Evolutionary conservation across 2,797 vertebrate genomes (phyloP).

Genomic region (Staurois parvus): DNA sequence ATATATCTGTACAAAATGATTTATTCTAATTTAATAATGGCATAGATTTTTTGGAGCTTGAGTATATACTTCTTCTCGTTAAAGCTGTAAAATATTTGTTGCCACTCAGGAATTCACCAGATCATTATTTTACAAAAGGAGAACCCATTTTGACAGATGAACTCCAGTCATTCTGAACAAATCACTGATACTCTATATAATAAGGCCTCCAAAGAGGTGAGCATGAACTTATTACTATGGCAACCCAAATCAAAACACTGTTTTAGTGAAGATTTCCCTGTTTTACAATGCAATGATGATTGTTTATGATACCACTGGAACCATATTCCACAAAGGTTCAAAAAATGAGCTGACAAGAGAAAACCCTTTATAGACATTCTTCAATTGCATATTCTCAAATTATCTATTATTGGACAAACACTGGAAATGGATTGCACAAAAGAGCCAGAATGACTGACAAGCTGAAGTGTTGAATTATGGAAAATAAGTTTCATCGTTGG

Average conservation of each 20-base stretch:
- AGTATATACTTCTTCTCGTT: constrained; percentile 81
- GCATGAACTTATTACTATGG: constrained; percentile 93
- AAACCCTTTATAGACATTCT: constrained; percentile 84
- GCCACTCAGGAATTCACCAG: constrained; percentile 89
- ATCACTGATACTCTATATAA: constrained; percentile 95
- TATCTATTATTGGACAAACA: constrained; percentile 81
- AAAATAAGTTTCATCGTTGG: constrained; percentile 59
- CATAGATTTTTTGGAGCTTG: constrained; percentile 83
- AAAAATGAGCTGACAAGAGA: constrained; percentile 85
- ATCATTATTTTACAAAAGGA: constrained; percentile 99
- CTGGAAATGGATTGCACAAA: constrained; percentile 74
- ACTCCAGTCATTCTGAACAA: constrained; percentile 90
- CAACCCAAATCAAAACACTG: constrained; percentile 93
- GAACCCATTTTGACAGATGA: constrained; percentile 99
- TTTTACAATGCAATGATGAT: constrained; percentile 96
- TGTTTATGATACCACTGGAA: constrained; percentile 92
- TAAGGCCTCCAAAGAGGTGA: constrained; percentile 99
- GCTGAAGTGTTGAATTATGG: constrained; percentile 70
- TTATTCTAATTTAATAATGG: constrained; percentile 86
- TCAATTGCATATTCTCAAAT: constrained; percentile 77
- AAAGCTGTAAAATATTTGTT: constrained; percentile 86
- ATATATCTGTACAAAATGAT: constrained; percentile 80
- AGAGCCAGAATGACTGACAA: constrained; percentile 42
- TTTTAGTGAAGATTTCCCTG: constrained; percentile 94
- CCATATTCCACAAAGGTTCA: constrained; percentile 81